phyloP scores from a whole-genome alignment of 1,140 invertebrate species.

The Pseudomyrmex gracilis region DNA sequence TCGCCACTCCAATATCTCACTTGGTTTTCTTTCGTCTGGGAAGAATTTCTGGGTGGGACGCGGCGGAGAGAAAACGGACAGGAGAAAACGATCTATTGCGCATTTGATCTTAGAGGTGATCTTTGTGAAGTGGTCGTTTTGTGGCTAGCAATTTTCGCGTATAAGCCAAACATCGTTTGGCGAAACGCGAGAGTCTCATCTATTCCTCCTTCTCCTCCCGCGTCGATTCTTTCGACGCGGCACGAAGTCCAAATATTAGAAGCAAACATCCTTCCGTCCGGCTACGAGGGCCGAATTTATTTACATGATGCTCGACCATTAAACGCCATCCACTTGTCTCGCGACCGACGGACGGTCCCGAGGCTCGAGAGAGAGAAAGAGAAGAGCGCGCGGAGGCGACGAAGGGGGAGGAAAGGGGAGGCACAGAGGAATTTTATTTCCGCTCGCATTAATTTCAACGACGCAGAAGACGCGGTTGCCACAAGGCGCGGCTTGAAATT shows the following conservation, averaged over 20 bases:
- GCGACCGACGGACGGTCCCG: slow-evolving; percentile 18
- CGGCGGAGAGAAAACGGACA: background rate
- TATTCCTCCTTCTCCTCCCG: slow-evolving; percentile 4
- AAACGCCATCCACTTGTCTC: slow-evolving; percentile 72
- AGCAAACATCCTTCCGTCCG: slow-evolving; percentile 64
- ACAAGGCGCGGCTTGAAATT: slow-evolving; percentile 76
- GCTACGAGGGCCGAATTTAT: slow-evolving; percentile 68
- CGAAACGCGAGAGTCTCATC: slow-evolving; percentile 11
- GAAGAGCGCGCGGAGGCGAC: background rate
- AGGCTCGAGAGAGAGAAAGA: background rate
- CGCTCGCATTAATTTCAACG: slow-evolving; percentile 76
- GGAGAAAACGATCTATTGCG: slow-evolving; percentile 19
- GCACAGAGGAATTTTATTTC: slow-evolving; percentile 71
- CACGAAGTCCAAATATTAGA: slow-evolving; percentile 73
- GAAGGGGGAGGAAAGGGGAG: slow-evolving; percentile 19
- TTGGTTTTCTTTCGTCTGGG: background rate
- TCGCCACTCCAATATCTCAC: slow-evolving; percentile 41
- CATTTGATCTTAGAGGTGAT: slow-evolving; percentile 15
- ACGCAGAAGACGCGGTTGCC: slow-evolving; percentile 71
- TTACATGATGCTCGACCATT: slow-evolving; percentile 72
- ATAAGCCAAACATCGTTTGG: slow-evolving; percentile 50
- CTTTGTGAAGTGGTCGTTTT: slow-evolving; percentile 8
- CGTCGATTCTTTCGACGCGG: slow-evolving; percentile 53
- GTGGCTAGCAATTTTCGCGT: background rate
- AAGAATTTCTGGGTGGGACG: slow-evolving; percentile 21